These are phyloP conservation scores for Porphyrio hochstetteri DNA, from an alignment of 2,113 vertebrate genomes.

Conservation along the genomic window DNA sequence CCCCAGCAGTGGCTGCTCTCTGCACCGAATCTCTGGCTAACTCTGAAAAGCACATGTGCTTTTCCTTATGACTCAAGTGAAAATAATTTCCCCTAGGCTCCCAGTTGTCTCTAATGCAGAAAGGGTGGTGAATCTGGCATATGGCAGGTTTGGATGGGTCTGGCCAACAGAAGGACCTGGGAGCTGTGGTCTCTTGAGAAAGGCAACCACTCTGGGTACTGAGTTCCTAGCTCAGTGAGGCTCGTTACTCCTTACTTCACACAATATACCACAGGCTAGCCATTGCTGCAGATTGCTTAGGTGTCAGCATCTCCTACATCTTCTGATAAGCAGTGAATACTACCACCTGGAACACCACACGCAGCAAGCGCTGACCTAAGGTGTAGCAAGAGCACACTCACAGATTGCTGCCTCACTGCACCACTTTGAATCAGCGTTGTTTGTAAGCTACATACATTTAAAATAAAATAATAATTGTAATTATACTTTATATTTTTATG, in stretches of 20 bases:
- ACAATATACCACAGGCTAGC: not conserved
- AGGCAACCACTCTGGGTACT: not conserved
- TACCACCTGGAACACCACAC: accelerated
- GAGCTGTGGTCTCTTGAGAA: not conserved
- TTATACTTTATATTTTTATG: conserved; percentile 18
- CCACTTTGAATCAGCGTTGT: not conserved
- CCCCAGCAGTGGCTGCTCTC: not conserved
- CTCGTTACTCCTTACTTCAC: not conserved
- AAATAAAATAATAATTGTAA: conserved; percentile 49
- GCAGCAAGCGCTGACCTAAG: not conserved
- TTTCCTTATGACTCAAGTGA: not conserved
- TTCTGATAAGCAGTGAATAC: not conserved
- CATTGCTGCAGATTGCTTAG: not conserved
- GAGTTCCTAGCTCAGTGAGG: not conserved
- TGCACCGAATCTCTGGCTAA: not conserved
- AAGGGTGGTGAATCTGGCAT: accelerated
- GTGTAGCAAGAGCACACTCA: not conserved
- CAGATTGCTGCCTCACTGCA: not conserved
- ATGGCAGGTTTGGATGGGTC: not conserved
- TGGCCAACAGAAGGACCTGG: not conserved
- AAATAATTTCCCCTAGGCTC: not conserved
- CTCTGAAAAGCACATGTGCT: not conserved
- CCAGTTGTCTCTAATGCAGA: not conserved
- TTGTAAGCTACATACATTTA: not conserved
- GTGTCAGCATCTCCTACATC: not conserved